A percentile compares a stretch with the other conserved stretches of the same genome.
Evolutionary conservation across 2,113 vertebrate genomes (phyloP).

Genomic region (Triplophysa tibetana): DNA sequence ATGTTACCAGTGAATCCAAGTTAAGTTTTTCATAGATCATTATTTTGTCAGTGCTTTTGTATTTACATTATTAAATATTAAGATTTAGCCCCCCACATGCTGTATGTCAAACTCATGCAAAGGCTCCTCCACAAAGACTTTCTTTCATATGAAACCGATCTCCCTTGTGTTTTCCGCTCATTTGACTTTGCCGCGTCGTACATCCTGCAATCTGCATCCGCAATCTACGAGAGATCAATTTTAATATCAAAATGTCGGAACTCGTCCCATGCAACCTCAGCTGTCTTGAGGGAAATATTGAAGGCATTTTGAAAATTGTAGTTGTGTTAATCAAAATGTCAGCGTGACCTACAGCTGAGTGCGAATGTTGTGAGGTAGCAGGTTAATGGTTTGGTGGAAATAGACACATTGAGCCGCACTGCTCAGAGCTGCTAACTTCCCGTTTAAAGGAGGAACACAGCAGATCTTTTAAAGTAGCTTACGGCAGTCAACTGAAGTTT

Average conservation of each 20-base stretch:
- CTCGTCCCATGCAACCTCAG: constrained; percentile 31
- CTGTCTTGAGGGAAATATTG: constrained; percentile 43
- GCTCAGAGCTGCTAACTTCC: background rate
- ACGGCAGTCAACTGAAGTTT: constrained; percentile 1
- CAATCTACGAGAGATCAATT: constrained; percentile 49
- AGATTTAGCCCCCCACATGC: background rate
- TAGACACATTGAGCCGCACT: background rate
- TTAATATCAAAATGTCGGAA: constrained; percentile 40
- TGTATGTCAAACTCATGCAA: constrained; percentile 17
- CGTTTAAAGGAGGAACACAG: background rate
- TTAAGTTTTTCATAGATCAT: too few species aligned
- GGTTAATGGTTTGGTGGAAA: constrained; percentile 35
- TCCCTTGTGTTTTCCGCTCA: constrained; percentile 29
- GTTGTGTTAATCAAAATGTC: constrained; percentile 51
- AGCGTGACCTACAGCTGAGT: constrained; percentile 42
- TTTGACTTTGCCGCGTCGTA: constrained; percentile 1
- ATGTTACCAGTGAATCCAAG: too few species aligned
- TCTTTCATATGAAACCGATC: background rate
- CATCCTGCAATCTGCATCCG: constrained; percentile 24
- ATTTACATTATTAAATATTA: constrained; percentile 19
- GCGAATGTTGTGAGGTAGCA: constrained; percentile 10
- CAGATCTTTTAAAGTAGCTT: background rate
- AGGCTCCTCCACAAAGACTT: constrained; percentile 23
- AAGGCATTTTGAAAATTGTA: constrained; percentile 41
- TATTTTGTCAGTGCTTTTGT: constrained; percentile 8